These are phyloP conservation scores for Leptogaster cylindrica DNA, from an alignment of 2,888 invertebrate species.

Conservation along the genomic window DNA sequence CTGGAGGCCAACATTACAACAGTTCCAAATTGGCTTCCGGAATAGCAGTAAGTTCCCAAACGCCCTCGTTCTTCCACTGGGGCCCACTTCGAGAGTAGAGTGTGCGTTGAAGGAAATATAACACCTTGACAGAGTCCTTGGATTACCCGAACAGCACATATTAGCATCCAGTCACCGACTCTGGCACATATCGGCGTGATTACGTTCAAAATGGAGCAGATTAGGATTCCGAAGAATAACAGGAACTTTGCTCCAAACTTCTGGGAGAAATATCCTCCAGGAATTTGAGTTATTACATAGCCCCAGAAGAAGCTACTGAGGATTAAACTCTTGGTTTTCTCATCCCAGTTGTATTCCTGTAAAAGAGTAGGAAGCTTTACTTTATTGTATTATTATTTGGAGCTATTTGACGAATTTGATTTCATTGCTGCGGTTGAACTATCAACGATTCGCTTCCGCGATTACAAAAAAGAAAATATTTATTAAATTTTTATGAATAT, in stretches of 20 bases:
- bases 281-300: conserved; percentile 69
- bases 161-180: conserved; percentile 68
- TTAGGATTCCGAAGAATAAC: conserved; percentile 64
- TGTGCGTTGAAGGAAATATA: conserved; percentile 72
- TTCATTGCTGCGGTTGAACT: no score
- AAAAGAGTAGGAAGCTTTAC: conserved; percentile 40
- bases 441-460: no score
- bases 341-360: conserved; percentile 69
- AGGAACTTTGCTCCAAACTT: conserved; percentile 74
- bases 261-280: conserved; percentile 73
- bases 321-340: conserved; percentile 65
- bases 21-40: conserved; percentile 80
- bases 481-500: no score
- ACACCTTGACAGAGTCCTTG: conserved; percentile 75
- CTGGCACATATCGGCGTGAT: conserved; percentile 73
- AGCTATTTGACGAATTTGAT: no score
- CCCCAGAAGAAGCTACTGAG: conserved; percentile 75
- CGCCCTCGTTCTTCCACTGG: conserved; percentile 74
- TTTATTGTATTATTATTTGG: background rate
- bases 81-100: conserved; percentile 73
- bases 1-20: conserved; percentile 75
- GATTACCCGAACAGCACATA: conserved; percentile 67
- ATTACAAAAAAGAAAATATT: no score
- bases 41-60: conserved; percentile 69
- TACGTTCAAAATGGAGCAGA: conserved; percentile 72